Percentiles rank a stretch among this genome's conserved stretches.
Evolutionary conservation across 2,888 invertebrate species (phyloP).

Genomic region (Salpingus planirostris): DNA sequence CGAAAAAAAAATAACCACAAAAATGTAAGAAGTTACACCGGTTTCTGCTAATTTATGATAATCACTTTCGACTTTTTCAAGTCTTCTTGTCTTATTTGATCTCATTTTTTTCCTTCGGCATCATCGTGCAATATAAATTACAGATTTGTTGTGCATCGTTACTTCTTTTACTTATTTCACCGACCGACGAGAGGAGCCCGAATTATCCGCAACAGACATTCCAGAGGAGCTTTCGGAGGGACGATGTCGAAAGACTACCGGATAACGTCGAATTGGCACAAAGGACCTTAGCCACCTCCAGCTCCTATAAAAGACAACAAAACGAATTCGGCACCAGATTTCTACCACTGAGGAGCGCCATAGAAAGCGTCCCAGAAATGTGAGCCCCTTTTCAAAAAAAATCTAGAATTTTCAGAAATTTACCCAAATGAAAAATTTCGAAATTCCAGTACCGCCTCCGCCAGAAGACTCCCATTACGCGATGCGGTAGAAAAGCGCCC

Average conservation of each 20-base stretch:
- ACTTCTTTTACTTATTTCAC: constrained; percentile 17
- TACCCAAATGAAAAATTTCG: constrained; percentile 4
- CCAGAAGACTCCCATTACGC: constrained; percentile 53
- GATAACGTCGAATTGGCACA: no score
- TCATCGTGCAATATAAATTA: no score
- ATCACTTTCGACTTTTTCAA: no score
- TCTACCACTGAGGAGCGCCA: constrained; percentile 64
- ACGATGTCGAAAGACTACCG: constrained; percentile 42
- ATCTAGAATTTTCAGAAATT: not conserved
- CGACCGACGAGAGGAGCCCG: constrained; percentile 26
- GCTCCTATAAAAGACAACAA: no score
- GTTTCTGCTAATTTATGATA: no score
- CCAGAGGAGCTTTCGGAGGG: constrained; percentile 39
- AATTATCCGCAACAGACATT: constrained; percentile 23
- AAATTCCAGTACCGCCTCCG: no score
- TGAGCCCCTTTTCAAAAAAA: constrained; percentile 23
- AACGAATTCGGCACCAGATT: constrained; percentile 40
- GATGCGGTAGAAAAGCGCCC: constrained; percentile 62
- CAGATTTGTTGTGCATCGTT: not conserved
- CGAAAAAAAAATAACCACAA: no score
- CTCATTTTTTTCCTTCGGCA: no score
- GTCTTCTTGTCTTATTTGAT: no score
- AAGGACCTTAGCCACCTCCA: no score
- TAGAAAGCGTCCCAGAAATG: constrained; percentile 59
- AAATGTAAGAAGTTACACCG: no score